A percentile compares a stretch with the other conserved stretches of the same genome.
These are phyloP conservation scores for Oreochromis grahami DNA, from an alignment of 2,797 vertebrate genomes.

Conservation along the genomic window DNA sequence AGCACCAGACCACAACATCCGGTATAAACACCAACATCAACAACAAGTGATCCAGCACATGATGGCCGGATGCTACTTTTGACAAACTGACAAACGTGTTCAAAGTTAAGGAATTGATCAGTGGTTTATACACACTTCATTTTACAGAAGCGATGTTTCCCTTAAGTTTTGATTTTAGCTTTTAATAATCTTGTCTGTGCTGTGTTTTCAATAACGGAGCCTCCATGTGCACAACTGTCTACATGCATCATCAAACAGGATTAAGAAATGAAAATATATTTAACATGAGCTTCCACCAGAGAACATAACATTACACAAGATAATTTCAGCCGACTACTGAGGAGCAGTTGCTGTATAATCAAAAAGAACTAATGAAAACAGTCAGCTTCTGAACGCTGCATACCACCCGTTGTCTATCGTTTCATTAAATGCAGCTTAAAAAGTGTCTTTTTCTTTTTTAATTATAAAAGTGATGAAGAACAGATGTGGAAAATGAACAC, in stretches of 20 bases:
- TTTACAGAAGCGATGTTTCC: neutral
- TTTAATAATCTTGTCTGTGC: neutral
- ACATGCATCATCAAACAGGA: neutral
- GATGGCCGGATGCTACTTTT: neutral
- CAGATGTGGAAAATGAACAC: conserved; percentile 13
- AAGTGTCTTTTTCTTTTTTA: neutral
- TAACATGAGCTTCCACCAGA: neutral
- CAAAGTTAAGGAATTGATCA: neutral
- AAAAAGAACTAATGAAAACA: conserved; percentile 10
- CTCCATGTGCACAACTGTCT: neutral
- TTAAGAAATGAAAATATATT: neutral
- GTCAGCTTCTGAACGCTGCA: conserved; percentile 4
- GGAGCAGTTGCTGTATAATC: neutral
- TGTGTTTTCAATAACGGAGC: neutral
- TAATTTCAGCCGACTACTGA: neutral
- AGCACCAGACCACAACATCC: conserved; percentile 9
- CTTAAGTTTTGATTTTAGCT: neutral
- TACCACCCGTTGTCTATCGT: neutral
- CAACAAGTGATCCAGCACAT: neutral
- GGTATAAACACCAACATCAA: conserved; percentile 2
- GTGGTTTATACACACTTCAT: neutral
- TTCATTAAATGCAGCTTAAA: neutral
- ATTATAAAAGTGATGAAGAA: conserved; percentile 18
- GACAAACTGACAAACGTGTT: neutral
- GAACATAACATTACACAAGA: neutral